A percentile compares a stretch with the other conserved stretches of the same genome.
These are phyloP conservation scores for Strigamia crassipes DNA, from an alignment of 2,888 invertebrate genomes.

Conservation along the genomic window DNA sequence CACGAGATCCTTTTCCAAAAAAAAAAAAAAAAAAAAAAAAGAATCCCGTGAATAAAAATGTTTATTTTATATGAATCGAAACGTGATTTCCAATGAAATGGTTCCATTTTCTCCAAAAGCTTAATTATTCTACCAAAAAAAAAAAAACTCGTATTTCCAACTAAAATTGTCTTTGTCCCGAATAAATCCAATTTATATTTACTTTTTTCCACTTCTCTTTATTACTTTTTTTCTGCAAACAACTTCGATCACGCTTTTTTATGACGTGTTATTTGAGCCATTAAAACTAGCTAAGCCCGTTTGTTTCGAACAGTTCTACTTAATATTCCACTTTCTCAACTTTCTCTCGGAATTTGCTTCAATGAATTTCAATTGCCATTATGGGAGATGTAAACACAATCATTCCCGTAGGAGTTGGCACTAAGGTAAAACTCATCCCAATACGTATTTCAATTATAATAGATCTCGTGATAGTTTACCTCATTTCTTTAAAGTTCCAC, in stretches of 20 bases:
- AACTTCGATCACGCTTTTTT: background rate
- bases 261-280: background rate
- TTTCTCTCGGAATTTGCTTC: background rate
- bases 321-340: background rate
- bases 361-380: constrained; percentile 18
- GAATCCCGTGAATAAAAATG: background rate
- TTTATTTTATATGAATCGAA: no score
- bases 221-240: background rate
- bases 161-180: no score
- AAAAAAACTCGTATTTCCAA: no score
- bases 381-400: constrained; percentile 22
- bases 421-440: background rate
- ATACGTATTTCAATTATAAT: background rate
- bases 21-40: background rate
- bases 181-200: background rate
- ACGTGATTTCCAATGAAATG: no score
- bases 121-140: no score
- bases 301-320: background rate
- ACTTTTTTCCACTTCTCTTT: background rate
- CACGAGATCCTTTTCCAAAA: background rate
- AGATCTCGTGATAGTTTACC: background rate
- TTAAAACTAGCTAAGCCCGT: background rate
- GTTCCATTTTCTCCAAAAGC: no score
- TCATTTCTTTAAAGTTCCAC: background rate
- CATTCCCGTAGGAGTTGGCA: background rate